phyloP scores from a whole-genome alignment of 2,113 vertebrate species.

The Amphilophus citrinellus region DNA sequence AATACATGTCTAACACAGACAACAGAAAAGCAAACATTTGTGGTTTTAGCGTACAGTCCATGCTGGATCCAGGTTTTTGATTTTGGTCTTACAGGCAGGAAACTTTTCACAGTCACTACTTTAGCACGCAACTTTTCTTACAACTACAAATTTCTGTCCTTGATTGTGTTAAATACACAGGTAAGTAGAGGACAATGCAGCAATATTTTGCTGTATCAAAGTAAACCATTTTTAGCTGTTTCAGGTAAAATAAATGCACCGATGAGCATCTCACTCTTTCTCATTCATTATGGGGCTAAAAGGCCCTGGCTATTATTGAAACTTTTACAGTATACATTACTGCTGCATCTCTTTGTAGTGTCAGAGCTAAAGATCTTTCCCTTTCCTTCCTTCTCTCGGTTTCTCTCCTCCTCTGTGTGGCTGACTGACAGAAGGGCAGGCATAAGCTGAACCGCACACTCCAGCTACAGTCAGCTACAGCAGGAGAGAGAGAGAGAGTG shows the following conservation, averaged over 20 bases:
- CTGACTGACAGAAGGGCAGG: conserved; percentile 65
- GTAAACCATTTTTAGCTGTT: conserved; percentile 9
- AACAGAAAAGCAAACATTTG: not conserved
- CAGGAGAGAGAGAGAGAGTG: conserved; percentile 13
- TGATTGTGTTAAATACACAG: not conserved
- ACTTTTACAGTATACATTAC: conserved; percentile 25
- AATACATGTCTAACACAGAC: not conserved
- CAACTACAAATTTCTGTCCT: not conserved
- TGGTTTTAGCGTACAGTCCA: not conserved
- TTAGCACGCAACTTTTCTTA: not conserved
- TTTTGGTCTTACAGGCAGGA: not conserved
- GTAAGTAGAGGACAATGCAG: not conserved
- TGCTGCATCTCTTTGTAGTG: conserved; percentile 44
- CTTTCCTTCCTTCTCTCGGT: not conserved
- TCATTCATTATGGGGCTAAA: not conserved
- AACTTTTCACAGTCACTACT: not conserved
- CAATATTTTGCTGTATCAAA: not conserved
- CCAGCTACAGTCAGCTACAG: conserved; percentile 59
- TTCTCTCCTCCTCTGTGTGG: conserved; percentile 33
- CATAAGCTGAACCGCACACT: conserved; percentile 58
- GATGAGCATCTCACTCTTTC: not conserved
- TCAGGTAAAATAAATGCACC: not conserved
- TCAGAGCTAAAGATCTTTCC: conserved; percentile 38
- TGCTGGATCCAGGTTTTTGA: not conserved
- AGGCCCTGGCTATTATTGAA: conserved; percentile 7